These are phyloP conservation scores for Actinernus sp. DNA, from an alignment of 92 coral and sea anemone species.

Conservation along the genomic window DNA sequence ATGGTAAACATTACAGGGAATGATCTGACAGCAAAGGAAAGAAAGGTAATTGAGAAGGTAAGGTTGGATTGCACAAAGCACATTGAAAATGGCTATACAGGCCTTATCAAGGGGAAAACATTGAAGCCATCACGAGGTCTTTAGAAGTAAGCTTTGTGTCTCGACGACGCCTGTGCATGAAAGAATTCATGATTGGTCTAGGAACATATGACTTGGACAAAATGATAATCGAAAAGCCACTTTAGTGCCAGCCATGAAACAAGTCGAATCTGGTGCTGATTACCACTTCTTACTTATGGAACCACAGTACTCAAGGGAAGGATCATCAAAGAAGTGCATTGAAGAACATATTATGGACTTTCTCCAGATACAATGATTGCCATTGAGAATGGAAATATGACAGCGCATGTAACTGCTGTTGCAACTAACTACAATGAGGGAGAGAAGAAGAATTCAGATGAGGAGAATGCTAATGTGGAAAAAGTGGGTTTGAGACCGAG, in stretches of 20 bases:
- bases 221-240: slow-evolving; percentile 37
- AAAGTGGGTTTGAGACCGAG: too few relatives aligned
- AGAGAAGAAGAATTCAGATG: slow-evolving; percentile 10
- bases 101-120: slow-evolving; percentile 35
- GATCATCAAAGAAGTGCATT: slow-evolving; percentile 24
- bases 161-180: slow-evolving; percentile 53
- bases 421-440: slow-evolving; percentile 35
- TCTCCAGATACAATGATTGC: slow-evolving; percentile 58
- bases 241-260: slow-evolving; percentile 52
- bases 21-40: slow-evolving; percentile 43
- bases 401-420: slow-evolving; percentile 27
- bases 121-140: slow-evolving; percentile 40
- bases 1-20: slow-evolving; percentile 43
- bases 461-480: neutral
- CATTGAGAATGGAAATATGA: slow-evolving; percentile 32
- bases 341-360: slow-evolving; percentile 52
- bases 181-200: slow-evolving; percentile 59
- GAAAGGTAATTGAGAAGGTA: slow-evolving; percentile 39
- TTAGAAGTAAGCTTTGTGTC: slow-evolving; percentile 54
- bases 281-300: slow-evolving; percentile 41
- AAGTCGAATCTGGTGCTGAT: slow-evolving; percentile 65
- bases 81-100: slow-evolving; percentile 62
- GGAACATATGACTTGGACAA: slow-evolving; percentile 39
- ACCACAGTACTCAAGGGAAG: slow-evolving; percentile 51
- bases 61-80: slow-evolving; percentile 45